These are phyloP conservation scores for Rapana venosa DNA, from an alignment of 2,888 invertebrate species.

Conservation along the genomic window DNA sequence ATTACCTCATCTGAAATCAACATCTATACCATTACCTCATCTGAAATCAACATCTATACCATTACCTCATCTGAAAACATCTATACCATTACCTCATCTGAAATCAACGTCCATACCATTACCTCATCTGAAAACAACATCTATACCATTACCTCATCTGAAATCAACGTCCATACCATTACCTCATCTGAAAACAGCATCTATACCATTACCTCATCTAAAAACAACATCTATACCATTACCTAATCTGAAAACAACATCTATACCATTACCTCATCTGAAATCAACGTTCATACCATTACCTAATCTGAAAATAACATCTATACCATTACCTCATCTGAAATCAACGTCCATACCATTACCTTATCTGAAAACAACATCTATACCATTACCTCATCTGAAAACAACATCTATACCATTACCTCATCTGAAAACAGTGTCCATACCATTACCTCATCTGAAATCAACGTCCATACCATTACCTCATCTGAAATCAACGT, in stretches of 20 bases:
- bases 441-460: slow-evolving; percentile 37
- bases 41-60: slow-evolving; percentile 23
- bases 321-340: slow-evolving; percentile 37
- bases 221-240: background rate
- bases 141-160: slow-evolving; percentile 37
- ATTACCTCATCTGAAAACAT: too few relatives aligned
- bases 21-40: background rate
- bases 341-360: background rate
- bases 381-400: slow-evolving; percentile 37
- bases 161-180: background rate
- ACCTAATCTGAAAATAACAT: slow-evolving; percentile 34
- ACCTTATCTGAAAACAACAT: slow-evolving; percentile 34
- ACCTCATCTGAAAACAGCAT: slow-evolving; percentile 35
- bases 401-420: background rate
- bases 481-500: slow-evolving; percentile 35
- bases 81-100: too few relatives aligned
- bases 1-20: slow-evolving; percentile 38
- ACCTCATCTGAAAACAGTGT: slow-evolving; percentile 34
- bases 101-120: background rate
- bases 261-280: slow-evolving; percentile 37
- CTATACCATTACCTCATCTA: slow-evolving; percentile 37
- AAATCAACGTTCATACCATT: background rate
- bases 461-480: background rate
- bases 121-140: slow-evolving; percentile 36
- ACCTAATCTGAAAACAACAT: slow-evolving; percentile 34